phyloP scores from a whole-genome alignment of 1,140 invertebrate genomes.

The Pseudobourletiella spinata region DNA sequence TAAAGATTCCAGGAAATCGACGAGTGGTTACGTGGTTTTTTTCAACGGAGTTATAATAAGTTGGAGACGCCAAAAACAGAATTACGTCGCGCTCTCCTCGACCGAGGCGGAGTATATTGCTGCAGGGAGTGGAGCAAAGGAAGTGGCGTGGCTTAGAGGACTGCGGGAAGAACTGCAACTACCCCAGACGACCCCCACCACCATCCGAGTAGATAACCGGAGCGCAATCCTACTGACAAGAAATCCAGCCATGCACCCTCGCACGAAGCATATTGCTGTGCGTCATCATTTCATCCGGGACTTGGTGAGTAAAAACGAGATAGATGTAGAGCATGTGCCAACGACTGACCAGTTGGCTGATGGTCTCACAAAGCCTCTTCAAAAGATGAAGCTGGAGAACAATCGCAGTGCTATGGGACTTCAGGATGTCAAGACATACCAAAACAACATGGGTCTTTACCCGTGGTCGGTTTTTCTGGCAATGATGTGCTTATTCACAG shows the following conservation, averaged over 20 bases:
- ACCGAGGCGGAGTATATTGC: constrained; percentile 45
- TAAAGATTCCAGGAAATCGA: constrained; percentile 17
- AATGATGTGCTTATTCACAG: too few relatives aligned
- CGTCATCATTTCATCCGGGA: constrained; percentile 38
- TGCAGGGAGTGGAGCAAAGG: constrained; percentile 38
- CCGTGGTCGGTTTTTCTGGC: too few relatives aligned
- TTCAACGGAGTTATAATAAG: constrained; percentile 41
- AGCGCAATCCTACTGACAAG: constrained; percentile 31
- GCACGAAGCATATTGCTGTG: constrained; percentile 38
- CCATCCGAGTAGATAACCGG: constrained; percentile 34
- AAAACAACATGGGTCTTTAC: too few relatives aligned
- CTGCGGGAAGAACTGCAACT: not conserved
- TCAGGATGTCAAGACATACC: too few relatives aligned
- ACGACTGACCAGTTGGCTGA: too few relatives aligned
- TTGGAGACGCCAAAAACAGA: constrained; percentile 47
- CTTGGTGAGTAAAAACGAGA: too few relatives aligned
- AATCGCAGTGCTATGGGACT: constrained; percentile 37
- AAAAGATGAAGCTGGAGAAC: constrained; percentile 29
- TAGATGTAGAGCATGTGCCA: too few relatives aligned
- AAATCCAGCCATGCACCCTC: constrained; percentile 33
- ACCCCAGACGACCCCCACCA: not conserved
- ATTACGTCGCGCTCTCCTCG: constrained; percentile 42
- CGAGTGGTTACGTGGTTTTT: constrained; percentile 39
- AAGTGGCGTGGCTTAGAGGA: constrained; percentile 34
- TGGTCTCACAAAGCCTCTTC: too few relatives aligned